Percentiles rank a stretch among this genome's conserved stretches.
Evolutionary conservation across 2,888 invertebrate species (phyloP).

Genomic region (Amblyteles armatorius): DNA sequence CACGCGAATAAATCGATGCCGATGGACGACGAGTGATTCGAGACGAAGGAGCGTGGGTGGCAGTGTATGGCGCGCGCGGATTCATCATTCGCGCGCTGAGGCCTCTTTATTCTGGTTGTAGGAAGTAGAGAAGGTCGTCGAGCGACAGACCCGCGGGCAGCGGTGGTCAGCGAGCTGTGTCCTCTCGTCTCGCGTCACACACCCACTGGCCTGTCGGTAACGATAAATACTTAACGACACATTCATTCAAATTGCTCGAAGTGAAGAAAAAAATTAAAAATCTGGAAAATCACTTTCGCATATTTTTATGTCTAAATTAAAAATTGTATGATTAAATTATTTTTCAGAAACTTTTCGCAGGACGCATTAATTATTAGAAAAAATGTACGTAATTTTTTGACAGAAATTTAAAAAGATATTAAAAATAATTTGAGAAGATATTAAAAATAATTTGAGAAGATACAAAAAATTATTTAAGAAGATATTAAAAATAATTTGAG

Average conservation of each 20-base stretch:
- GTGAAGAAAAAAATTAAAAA: no score
- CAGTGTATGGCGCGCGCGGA: constrained; percentile 4
- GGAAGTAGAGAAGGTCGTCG: constrained; percentile 53
- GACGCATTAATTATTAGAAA: no score
- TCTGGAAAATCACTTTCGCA: no score
- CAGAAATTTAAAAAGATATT: no score
- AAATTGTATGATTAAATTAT: no score
- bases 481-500: no score
- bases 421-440: no score
- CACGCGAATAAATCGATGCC: constrained; percentile 42
- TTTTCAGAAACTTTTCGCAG: no score
- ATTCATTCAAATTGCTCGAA: neutral
- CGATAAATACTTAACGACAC: neutral
- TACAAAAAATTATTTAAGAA: no score
- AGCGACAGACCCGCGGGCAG: constrained; percentile 22
- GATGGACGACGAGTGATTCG: constrained; percentile 24
- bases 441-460: no score
- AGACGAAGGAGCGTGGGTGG: constrained; percentile 39
- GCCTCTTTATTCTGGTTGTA: constrained; percentile 33
- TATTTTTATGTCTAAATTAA: no score
- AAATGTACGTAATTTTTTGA: no score
- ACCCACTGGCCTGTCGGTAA: neutral
- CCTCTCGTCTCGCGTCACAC: neutral
- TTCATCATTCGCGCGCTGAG: neutral
- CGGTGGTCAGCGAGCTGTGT: constrained; percentile 1